phyloP scores from a whole-genome alignment of 2,113 vertebrate genomes.

The Corynorhinus townsendii region DNA sequence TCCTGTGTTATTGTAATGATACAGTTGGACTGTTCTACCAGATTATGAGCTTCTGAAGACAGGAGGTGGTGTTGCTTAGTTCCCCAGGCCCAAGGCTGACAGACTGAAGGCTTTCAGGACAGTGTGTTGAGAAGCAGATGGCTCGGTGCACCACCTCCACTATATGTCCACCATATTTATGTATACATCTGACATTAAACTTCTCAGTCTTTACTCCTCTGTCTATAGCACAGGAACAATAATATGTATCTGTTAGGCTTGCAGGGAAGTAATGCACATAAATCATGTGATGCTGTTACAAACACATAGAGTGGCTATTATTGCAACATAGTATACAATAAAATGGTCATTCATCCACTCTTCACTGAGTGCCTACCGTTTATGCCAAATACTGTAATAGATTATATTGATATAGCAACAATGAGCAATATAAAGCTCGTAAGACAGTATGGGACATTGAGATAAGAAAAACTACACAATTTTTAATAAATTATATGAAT shows the following conservation, averaged over 20 bases:
- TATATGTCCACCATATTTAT: too few species aligned
- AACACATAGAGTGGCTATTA: not conserved
- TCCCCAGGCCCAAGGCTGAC: not conserved
- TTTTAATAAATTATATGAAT: not conserved
- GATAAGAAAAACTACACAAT: not conserved
- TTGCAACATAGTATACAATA: not conserved
- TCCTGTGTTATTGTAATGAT: not conserved
- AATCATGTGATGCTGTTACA: not conserved
- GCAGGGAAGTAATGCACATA: not conserved
- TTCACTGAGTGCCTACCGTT: not conserved
- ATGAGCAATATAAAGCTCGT: not conserved
- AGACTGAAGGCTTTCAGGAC: not conserved
- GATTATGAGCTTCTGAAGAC: not conserved
- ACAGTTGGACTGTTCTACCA: not conserved
- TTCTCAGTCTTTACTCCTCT: not conserved
- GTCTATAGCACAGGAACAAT: not conserved
- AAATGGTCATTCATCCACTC: not conserved
- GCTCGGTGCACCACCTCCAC: not conserved
- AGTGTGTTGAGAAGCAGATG: not conserved
- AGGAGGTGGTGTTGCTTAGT: not conserved
- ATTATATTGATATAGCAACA: not conserved
- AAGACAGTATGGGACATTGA: not conserved
- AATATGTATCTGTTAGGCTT: not conserved
- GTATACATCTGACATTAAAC: not conserved
- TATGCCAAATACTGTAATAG: not conserved